Percentiles rank a stretch among this genome's conserved stretches.
Conservation (phyloP, 2,797 vertebrate genomes). For the Rhynchonycteris naso region DNA sequence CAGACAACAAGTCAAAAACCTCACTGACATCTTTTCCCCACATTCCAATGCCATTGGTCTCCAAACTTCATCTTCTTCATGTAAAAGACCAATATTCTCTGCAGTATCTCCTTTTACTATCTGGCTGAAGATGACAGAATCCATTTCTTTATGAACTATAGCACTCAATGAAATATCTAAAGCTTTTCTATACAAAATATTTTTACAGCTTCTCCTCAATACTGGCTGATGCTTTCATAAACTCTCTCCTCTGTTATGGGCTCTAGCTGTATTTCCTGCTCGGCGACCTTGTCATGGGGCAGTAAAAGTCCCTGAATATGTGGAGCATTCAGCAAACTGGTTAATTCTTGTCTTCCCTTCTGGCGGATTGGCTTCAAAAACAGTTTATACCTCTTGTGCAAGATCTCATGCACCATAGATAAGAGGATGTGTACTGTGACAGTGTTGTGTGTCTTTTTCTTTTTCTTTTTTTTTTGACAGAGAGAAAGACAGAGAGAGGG, state of each 20-base stretch:
- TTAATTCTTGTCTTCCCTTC: constrained; percentile 96
- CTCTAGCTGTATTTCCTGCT: constrained; percentile 96
- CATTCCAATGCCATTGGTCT: too few species aligned
- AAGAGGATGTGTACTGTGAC: constrained; percentile 94
- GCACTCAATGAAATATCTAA: constrained; percentile 93
- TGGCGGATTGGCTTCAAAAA: constrained; percentile 91
- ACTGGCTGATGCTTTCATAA: constrained; percentile 93
- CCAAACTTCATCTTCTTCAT: too few species aligned
- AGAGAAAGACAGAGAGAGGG: too few species aligned
- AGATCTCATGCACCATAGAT: constrained; percentile 91
- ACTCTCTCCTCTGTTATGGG: constrained; percentile 87
- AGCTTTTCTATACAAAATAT: constrained; percentile 98
- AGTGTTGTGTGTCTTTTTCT: constrained; percentile 72
- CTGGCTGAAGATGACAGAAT: too few species aligned
- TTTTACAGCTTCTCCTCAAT: constrained; percentile 96
- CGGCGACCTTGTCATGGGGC: constrained; percentile 96
- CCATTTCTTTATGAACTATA: too few species aligned
- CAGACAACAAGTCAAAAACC: too few species aligned
- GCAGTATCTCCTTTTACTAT: too few species aligned
- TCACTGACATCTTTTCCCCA: too few species aligned
- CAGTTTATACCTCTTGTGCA: constrained; percentile 93
- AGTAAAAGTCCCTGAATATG: constrained; percentile 95
- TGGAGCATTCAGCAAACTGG: constrained; percentile 90
- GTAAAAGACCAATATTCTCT: too few species aligned
- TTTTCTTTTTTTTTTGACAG: too few species aligned